Percentiles rank a stretch among this genome's conserved stretches.
Evolutionary conservation across 1,140 invertebrate species (phyloP).

Genomic region (Rhynchophorus ferrugineus): DNA sequence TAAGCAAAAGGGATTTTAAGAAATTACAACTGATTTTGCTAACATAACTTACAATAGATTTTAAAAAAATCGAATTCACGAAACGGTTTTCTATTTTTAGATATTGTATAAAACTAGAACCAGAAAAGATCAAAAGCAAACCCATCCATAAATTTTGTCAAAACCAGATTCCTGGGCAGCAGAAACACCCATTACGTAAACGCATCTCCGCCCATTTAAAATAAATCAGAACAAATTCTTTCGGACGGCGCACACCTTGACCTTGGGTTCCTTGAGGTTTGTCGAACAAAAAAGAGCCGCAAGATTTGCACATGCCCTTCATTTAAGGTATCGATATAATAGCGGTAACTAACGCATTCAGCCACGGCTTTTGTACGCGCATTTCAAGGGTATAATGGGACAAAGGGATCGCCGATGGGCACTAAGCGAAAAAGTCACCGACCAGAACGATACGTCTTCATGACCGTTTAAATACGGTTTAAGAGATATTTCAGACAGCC

Average conservation of each 20-base stretch:
- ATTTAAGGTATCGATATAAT: conserved; percentile 26
- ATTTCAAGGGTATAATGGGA: conserved; percentile 28
- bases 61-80: too few species aligned
- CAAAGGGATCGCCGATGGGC: conserved; percentile 15
- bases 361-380: conserved; percentile 26
- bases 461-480: conserved; percentile 25
- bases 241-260: conserved; percentile 14
- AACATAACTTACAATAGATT: too few species aligned
- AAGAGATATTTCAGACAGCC: conserved; percentile 6
- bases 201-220: conserved; percentile 22
- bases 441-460: conserved; percentile 32
- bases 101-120: too few species aligned
- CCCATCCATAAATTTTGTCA: too few species aligned
- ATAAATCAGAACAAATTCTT: conserved; percentile 25
- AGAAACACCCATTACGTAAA: conserved; percentile 11
- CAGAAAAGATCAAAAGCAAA: too few species aligned
- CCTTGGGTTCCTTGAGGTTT: conserved; percentile 20
- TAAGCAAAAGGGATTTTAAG: too few species aligned
- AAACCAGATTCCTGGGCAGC: too few species aligned
- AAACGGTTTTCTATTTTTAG: too few species aligned
- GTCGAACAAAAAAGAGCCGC: conserved; percentile 8
- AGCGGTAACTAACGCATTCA: conserved; percentile 35
- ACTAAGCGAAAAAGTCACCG: conserved; percentile 25
- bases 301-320: conserved; percentile 25
- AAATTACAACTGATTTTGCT: too few species aligned